Conservation (phyloP, 2,888 invertebrate species). For the Pelosia muscerda region DNA sequence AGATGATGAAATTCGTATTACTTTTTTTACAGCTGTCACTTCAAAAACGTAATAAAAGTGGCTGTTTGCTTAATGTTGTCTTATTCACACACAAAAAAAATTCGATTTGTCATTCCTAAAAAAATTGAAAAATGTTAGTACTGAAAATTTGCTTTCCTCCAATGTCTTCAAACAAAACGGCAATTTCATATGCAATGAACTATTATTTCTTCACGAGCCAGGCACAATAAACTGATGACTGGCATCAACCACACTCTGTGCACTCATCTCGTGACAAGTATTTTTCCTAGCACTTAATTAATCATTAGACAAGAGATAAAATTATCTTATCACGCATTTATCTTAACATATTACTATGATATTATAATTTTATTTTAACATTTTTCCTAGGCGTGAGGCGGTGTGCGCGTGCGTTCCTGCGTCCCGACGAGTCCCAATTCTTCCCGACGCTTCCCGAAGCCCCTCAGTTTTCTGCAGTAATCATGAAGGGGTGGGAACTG, state of each 20-base stretch:
- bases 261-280: slow-evolving; percentile 79
- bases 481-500: slow-evolving; percentile 49
- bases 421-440: slow-evolving; percentile 43
- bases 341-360: slow-evolving; percentile 47
- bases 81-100: too few species aligned
- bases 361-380: slow-evolving; percentile 62
- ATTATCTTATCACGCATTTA: slow-evolving; percentile 65
- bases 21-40: too few species aligned
- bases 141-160: too few species aligned
- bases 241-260: slow-evolving; percentile 40
- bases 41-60: too few species aligned
- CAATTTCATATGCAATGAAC: too few species aligned
- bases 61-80: too few species aligned
- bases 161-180: too few species aligned
- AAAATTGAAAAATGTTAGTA: too few species aligned
- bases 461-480: slow-evolving; percentile 25
- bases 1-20: too few species aligned
- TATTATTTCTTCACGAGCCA: background rate
- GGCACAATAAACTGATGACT: background rate
- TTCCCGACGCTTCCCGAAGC: slow-evolving; percentile 33
- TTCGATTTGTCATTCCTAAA: too few species aligned
- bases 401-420: slow-evolving; percentile 54
- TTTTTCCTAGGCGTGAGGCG: slow-evolving; percentile 71
- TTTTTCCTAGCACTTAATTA: slow-evolving; percentile 79
- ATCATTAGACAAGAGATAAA: slow-evolving; percentile 70